Conservation (phyloP, 2,797 vertebrate genomes). For the Nyctibius grandis region DNA sequence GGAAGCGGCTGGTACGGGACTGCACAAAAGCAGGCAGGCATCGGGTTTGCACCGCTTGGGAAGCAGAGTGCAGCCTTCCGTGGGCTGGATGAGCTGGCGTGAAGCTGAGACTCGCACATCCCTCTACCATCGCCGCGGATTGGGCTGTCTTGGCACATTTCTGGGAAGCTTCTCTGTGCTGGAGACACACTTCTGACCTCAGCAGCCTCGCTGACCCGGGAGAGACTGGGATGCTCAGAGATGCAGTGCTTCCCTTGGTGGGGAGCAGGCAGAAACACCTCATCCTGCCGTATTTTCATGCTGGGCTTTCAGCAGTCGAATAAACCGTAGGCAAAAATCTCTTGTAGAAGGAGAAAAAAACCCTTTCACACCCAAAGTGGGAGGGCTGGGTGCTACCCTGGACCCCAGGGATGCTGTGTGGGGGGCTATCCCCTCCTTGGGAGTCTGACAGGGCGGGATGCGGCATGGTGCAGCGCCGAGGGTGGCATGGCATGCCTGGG, state of each 20-base stretch:
- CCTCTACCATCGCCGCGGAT: rapidly evolving
- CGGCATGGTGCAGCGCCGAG: rapidly evolving
- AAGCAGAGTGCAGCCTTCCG: neutral
- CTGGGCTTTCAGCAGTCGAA: neutral
- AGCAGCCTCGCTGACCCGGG: rapidly evolving
- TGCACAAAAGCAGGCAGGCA: rapidly evolving
- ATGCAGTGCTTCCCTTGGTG: rapidly evolving
- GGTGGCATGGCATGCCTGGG: neutral
- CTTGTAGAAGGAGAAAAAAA: neutral
- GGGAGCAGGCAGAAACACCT: neutral
- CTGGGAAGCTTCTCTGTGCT: neutral
- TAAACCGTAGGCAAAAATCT: neutral
- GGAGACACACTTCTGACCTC: neutral
- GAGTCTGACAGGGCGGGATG: neutral
- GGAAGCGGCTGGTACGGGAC: neutral
- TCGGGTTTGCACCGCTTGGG: neutral
- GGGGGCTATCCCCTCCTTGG: neutral
- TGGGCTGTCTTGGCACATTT: neutral
- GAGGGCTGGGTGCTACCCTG: neutral
- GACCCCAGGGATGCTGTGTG: neutral
- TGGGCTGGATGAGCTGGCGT: rapidly evolving
- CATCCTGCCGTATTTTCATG: neutral
- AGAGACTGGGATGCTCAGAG: neutral
- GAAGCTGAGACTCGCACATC: rapidly evolving
- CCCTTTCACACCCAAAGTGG: neutral